Evolutionary conservation across 2,888 invertebrate species (phyloP).

Genomic region (Empis stercorea): DNA sequence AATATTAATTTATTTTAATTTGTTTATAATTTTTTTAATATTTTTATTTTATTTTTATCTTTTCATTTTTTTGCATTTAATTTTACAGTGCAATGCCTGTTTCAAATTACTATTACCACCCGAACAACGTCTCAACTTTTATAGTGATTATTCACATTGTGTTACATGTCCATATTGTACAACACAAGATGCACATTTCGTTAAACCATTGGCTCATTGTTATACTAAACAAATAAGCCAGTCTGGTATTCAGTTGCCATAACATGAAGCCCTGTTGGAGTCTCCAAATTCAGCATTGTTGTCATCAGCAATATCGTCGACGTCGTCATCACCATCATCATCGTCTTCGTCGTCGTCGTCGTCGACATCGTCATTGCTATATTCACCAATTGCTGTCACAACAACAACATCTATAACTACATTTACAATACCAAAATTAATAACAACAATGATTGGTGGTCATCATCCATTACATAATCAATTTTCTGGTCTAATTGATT

Average conservation of each 20-base stretch:
- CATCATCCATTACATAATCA: conserved; percentile 1
- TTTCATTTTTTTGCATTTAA: no score
- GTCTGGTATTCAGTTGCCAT: conserved; percentile 71
- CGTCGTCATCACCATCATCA: conserved; percentile 1
- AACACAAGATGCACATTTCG: conserved; percentile 84
- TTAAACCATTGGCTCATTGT: conserved; percentile 76
- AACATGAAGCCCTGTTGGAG: conserved; percentile 67
- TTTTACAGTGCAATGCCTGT: conserved; percentile 79
- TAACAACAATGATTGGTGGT: conserved; percentile 1
- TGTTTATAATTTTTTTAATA: no score
- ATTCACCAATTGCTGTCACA: conserved; percentile 37
- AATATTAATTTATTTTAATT: no score
- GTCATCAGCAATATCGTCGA: conserved; percentile 5
- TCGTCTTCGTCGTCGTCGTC: background rate
- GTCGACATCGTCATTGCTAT: no score
- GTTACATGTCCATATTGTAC: conserved; percentile 87
- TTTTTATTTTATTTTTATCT: no score
- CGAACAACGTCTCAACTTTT: conserved; percentile 76
- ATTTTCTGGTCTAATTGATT: background rate
- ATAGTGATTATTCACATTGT: conserved; percentile 88
- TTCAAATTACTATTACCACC: conserved; percentile 77
- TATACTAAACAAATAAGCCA: conserved; percentile 62
- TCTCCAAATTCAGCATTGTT: conserved; percentile 34
- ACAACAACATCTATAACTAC: conserved; percentile 18
- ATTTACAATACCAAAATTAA: conserved; percentile 1